Conservation (phyloP, 1,140 invertebrate species). For the Ooceraea biroi region DNA sequence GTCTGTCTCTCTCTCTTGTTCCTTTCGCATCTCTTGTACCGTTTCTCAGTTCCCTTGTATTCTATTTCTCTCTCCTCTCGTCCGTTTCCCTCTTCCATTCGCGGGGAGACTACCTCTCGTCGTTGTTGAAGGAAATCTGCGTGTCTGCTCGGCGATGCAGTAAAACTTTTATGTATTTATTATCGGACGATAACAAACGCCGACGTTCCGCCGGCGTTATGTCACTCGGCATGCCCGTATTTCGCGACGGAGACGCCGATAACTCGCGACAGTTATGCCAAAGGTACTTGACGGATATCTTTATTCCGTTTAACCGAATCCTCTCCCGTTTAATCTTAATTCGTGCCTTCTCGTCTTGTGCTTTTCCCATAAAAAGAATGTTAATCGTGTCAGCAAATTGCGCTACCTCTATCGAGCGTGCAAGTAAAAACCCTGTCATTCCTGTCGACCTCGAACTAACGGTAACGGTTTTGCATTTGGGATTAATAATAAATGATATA, state of each 20-base stretch:
- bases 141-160: conserved; percentile 67
- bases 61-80: conserved; percentile 30
- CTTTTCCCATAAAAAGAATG: not conserved
- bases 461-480: not conserved
- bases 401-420: not conserved
- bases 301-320: conserved; percentile 6
- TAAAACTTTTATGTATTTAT: conserved; percentile 82
- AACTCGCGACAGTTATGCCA: not conserved
- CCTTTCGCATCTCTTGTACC: conserved; percentile 14
- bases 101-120: not conserved
- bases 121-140: conserved; percentile 3
- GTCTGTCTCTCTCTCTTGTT: conserved; percentile 32
- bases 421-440: not conserved
- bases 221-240: not conserved
- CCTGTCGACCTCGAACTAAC: not conserved
- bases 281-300: not conserved
- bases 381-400: conserved; percentile 1
- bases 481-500: not conserved
- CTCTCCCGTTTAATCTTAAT: not conserved
- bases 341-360: no score
- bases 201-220: conserved; percentile 24
- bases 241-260: conserved; percentile 14
- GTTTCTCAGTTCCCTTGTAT: conserved; percentile 11
- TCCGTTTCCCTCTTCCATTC: not conserved
- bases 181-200: conserved; percentile 78